Evolutionary conservation across 2,113 vertebrate genomes (phyloP).

Genomic region (Maccullochella peelii): DNA sequence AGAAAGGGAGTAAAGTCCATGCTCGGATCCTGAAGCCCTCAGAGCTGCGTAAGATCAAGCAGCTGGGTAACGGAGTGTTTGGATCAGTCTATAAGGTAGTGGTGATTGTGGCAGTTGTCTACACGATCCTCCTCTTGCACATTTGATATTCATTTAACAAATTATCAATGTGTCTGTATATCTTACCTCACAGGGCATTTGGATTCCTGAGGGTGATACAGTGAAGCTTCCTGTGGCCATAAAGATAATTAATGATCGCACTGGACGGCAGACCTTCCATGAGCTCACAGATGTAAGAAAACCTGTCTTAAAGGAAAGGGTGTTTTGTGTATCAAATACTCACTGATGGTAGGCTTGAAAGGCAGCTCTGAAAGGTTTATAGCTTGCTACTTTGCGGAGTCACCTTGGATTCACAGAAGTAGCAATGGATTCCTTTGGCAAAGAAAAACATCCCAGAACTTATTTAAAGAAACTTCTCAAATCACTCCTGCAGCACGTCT

Average conservation of each 20-base stretch:
- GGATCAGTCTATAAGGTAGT: slow-evolving; percentile 93
- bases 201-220: slow-evolving; percentile 94
- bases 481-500: neutral
- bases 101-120: neutral
- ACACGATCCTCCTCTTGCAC: neutral
- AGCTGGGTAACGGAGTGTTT: slow-evolving; percentile 91
- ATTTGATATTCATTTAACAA: neutral
- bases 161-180: neutral
- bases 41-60: slow-evolving; percentile 91
- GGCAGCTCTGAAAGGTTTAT: neutral
- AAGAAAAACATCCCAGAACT: neutral
- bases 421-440: neutral
- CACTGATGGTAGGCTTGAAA: neutral
- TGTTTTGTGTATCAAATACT: neutral
- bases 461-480: neutral
- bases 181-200: slow-evolving; percentile 86
- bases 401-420: neutral
- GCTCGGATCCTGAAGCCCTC: slow-evolving; percentile 89
- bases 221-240: slow-evolving; percentile 96
- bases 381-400: neutral
- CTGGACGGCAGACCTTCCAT: slow-evolving; percentile 88
- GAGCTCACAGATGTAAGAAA: slow-evolving; percentile 89
- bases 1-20: slow-evolving; percentile 90
- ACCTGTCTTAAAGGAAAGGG: neutral
- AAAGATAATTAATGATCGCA: slow-evolving; percentile 91